These are phyloP conservation scores for Acholoe squamosa DNA, from an alignment of 2,888 invertebrate species.

Conservation along the genomic window DNA sequence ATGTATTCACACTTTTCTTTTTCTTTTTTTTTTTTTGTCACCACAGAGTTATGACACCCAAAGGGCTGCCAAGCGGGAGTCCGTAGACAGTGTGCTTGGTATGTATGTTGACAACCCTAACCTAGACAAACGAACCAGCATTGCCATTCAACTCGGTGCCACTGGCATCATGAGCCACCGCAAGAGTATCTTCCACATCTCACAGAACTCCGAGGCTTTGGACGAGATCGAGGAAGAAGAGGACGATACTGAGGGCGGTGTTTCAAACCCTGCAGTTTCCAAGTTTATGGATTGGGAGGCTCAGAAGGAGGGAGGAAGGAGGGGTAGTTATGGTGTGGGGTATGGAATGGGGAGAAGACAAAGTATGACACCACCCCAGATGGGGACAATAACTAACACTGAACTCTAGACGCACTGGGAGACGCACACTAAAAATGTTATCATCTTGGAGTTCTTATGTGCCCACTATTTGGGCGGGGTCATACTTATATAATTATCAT, in stretches of 20 bases:
- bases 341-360: too few species aligned
- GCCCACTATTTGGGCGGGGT: too few species aligned
- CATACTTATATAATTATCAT: too few species aligned
- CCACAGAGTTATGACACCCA: background rate
- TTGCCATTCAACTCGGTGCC: constrained; percentile 12
- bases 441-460: too few species aligned
- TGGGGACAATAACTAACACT: too few species aligned
- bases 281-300: background rate
- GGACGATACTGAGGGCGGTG: background rate
- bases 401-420: too few species aligned
- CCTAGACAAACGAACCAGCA: constrained; percentile 11
- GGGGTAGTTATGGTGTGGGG: background rate
- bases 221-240: constrained; percentile 44
- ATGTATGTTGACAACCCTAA: constrained; percentile 23
- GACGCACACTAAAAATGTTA: too few species aligned
- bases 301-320: background rate
- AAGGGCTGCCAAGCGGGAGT: background rate
- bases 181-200: constrained; percentile 9
- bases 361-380: too few species aligned
- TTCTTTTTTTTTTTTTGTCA: background rate
- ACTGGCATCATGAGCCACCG: background rate
- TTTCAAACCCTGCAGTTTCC: background rate
- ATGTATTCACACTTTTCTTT: background rate
- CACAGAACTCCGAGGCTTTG: background rate
- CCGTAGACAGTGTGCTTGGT: constrained; percentile 32